Base-by-base conservation (phyloP, 2,113 vertebrate species). In the Lepisosteus oculatus region DNA sequence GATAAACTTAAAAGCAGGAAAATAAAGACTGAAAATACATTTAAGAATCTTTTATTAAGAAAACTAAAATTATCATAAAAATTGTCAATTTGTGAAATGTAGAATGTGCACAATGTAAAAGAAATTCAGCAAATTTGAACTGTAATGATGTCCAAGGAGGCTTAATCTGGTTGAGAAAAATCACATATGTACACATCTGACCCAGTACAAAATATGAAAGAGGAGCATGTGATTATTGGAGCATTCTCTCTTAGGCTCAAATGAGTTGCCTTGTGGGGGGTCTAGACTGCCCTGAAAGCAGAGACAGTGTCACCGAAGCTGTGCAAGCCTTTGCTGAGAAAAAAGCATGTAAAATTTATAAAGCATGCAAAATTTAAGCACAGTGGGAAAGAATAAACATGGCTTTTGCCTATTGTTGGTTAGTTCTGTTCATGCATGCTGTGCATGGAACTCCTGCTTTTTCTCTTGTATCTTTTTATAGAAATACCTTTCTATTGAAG, bases 321-420 rank as follows among this genome's bases (percentile, higher is more conserved):
- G 29, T 29, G 29, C 29, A 29, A 29, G 29, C 29, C 29, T 29
- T 29, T 29, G 29, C 29, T 29, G 71, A 75, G 14, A 69, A 68
- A 54, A 79, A 76, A 72, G 69, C 68, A 81, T 86, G 75, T 79
- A 84, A 85, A 84, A 87, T 87, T 81, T 72, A 85, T 85, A 80
- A 73, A 71, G 72, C 70, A 79, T 80, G 78, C 65, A 75, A 71
- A 61, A 78, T 13, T 67, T 63, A 72, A 80, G 74, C 73, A 56
- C 66, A 55, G 71, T 67, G 71, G 67, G 65, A 72, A 68, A 56
- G 29, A 70, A 70, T 79, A 83, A 68, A 81, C 75, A 74, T 3
- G 5, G 57, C 57, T n/a, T 59, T 13, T 8, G 12, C n/a, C 9
- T 59, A 13, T 5, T 13, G 57, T n/a, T n/a, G 57, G 57, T 59